Evolutionary conservation across 2,113 vertebrate genomes (phyloP), one percentile per base, ranked within the genome.

Genomic region (Haliaeetus leucogaster): DNA sequence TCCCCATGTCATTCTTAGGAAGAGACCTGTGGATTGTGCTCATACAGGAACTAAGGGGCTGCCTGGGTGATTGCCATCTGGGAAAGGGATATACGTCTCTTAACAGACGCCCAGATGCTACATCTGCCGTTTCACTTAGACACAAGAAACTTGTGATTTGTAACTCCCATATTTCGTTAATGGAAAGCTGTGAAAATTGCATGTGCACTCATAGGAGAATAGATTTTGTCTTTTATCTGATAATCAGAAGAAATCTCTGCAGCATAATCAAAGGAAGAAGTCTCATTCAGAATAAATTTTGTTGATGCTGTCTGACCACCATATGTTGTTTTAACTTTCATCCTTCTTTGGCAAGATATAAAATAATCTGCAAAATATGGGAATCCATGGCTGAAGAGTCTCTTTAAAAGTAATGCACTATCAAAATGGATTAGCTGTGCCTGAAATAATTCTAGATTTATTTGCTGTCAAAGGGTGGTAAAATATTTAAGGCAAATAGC

Each of bases 401-500:
- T 79, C 56, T 95, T 96, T 96, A 74, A 79, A 82, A 96, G 77
- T 55, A 81, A 89, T 82, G 40, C 16, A 29, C 47, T 95, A 82
- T 93, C 92, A 93, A 86, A 96, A 88, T 86, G 80, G 53, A 82
- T 91, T 91, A 59, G 26, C 55, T 93, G 59, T 79, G 76, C 68
- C 93, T 96, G 85, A 91, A 92, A 67, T 80, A 36, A 47, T 96
- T 47, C 29, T 86, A 72, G 52, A 92, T 94, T 94, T 92, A 94
- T 94, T 97, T 93, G 73, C 82, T 96, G 40, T 93, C 73, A 86
- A 70, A 82, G 47, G 11, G 32, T 90, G 53, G 58, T 92, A 76
- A 96, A 92, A 95, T 92, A 89, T 97, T 94, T 96, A 97, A 97
- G 94, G 78, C 58, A 85, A 86, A 84, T 78, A 91, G 74, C 78